Percentiles rank a stretch among this genome's conserved stretches.
These are phyloP conservation scores for Oxyura jamaicensis DNA, from an alignment of 2,113 vertebrate species.

Conservation along the genomic window DNA sequence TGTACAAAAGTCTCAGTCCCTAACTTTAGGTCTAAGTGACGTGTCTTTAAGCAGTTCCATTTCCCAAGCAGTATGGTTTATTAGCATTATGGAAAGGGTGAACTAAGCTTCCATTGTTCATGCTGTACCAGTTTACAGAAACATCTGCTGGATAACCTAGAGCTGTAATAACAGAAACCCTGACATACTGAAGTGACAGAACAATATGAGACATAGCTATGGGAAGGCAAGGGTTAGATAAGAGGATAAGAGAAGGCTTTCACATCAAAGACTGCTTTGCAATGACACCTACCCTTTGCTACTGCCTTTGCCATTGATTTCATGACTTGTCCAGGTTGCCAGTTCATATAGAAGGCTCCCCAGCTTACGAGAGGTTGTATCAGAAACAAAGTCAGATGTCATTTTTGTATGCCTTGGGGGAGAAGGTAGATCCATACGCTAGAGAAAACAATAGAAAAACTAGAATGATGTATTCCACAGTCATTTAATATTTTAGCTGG, in stretches of 20 bases:
- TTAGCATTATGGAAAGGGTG: background rate
- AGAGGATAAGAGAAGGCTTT: conserved; percentile 55
- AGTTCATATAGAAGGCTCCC: background rate
- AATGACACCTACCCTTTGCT: conserved; percentile 55
- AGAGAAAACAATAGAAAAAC: background rate
- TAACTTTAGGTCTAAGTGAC: background rate
- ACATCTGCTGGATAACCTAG: conserved; percentile 51
- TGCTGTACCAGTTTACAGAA: conserved; percentile 7
- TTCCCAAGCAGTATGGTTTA: background rate
- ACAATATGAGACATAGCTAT: conserved; percentile 23
- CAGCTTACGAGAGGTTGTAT: conserved; percentile 40
- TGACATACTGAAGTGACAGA: conserved; percentile 51
- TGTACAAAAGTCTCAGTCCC: background rate
- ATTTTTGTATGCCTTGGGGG: conserved; percentile 21
- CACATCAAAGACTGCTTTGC: conserved; percentile 59
- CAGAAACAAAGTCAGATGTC: conserved; percentile 43
- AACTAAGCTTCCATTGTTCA: background rate
- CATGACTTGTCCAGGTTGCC: background rate
- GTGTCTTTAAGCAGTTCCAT: background rate
- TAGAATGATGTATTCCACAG: background rate
- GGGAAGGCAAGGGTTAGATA: conserved; percentile 57
- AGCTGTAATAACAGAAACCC: conserved; percentile 41
- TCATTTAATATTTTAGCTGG: background rate
- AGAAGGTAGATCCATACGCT: background rate
- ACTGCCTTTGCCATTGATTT: conserved; percentile 55